These are phyloP conservation scores for Proteles cristata DNA, from an alignment of 2,113 vertebrate genomes.

Conservation along the genomic window DNA sequence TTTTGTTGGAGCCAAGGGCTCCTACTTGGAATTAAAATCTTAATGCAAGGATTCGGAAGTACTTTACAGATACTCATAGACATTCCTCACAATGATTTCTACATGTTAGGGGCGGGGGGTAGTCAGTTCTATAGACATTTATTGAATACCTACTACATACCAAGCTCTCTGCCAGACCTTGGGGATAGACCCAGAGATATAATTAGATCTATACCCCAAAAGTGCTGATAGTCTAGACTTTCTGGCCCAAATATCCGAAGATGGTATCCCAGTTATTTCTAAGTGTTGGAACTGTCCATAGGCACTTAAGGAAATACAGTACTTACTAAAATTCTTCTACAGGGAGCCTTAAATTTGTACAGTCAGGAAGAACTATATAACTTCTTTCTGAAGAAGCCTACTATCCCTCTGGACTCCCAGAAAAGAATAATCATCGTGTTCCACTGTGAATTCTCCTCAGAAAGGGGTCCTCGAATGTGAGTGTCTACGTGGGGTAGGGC, in stretches of 20 bases:
- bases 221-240: slow-evolving; percentile 9
- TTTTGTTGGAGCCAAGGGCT: neutral
- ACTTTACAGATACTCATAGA: slow-evolving; percentile 9
- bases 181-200: neutral
- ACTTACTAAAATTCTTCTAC: slow-evolving; percentile 53
- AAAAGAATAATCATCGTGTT: slow-evolving; percentile 84
- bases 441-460: slow-evolving; percentile 88
- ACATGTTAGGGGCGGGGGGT: neutral
- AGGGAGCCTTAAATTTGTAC: slow-evolving; percentile 84
- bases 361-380: slow-evolving; percentile 80
- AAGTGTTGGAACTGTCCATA: neutral
- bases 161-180: neutral
- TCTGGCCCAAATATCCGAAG: neutral
- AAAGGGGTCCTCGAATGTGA: slow-evolving; percentile 84
- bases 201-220: neutral
- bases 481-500: slow-evolving; percentile 36
- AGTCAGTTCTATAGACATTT: slow-evolving; percentile 1
- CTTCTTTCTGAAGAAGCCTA: slow-evolving; percentile 79
- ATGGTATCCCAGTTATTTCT: slow-evolving; percentile 33
- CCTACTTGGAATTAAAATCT: slow-evolving; percentile 40
- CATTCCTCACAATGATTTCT: neutral
- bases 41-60: neutral
- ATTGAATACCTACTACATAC: neutral
- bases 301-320: neutral
- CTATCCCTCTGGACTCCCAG: slow-evolving; percentile 63